Evolutionary conservation across 1,140 invertebrate species (phyloP), one percentile per base, ranked within the genome.

Genomic region (Lamellibrachia luymesi): DNA sequence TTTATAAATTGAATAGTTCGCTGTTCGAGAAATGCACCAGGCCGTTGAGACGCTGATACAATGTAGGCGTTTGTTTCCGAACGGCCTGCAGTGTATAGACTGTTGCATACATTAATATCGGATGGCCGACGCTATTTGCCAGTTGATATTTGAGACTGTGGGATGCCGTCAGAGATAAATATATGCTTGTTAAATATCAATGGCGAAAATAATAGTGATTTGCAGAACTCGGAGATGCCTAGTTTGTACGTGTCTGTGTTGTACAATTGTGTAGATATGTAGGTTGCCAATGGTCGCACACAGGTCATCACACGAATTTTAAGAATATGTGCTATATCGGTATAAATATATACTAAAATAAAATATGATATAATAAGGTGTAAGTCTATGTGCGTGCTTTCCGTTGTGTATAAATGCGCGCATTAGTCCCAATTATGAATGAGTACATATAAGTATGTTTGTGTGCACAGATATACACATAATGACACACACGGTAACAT

Each of bases 41-140:
- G 17, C 64, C 64, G 64, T 22, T 80, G 64, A 17, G 64, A 80
- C 64, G 64, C 13, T 10, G 64, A 22, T 22, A 80, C 64, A 22
- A 22, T 80, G 64, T 80, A 80, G 17, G 64, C 64, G 64, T 80
- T 80, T 80, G 64, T 80, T 80, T 80, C 64, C 13, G 64, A 80
- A 80, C 13, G 64, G 64, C 25, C 17, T 22, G 25, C 64, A 80
- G 64, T 4, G 64, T 22, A 80, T 22, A 80, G 64, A 80, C 64
- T 80, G 64, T 80, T 80, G 64, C 64, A 80, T 80, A 80, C 64
- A 80, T 80, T 80, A 80, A 80, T 80, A 80, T 80, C 64, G 64
- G 64, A 80, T 80, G 64, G 64, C 64, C 64, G 64, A 17, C 64
- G 64, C 64, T 17, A 80, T 80, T 80, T 80, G 25, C 64, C 6